Percentiles rank a stretch among this genome's conserved stretches.
These are phyloP conservation scores for Chlorops oryzae DNA, from an alignment of 1,140 invertebrate species.

Conservation along the genomic window DNA sequence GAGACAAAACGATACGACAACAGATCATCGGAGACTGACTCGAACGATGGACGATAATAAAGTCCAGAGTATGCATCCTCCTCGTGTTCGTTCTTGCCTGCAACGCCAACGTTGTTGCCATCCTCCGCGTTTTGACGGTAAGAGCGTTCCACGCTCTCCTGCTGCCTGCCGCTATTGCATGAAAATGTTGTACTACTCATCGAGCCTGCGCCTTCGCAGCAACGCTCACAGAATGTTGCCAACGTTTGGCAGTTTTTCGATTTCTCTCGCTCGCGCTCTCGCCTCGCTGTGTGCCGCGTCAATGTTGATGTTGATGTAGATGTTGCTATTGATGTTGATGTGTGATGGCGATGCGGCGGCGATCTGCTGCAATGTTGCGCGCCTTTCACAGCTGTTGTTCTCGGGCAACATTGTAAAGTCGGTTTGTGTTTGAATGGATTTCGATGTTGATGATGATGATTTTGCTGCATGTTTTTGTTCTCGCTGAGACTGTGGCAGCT, in stretches of 20 bases:
- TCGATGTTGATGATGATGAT: conserved; percentile 17
- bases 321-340: not conserved
- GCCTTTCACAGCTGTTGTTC: too few relatives aligned
- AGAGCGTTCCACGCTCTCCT: not conserved
- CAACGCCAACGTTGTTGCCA: too few relatives aligned
- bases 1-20: conserved; percentile 47
- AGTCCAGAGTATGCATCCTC: conserved; percentile 6
- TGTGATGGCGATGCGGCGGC: too few relatives aligned
- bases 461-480: conserved; percentile 17
- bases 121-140: not conserved
- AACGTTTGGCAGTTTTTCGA: too few relatives aligned
- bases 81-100: too few relatives aligned
- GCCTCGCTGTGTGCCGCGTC: too few relatives aligned
- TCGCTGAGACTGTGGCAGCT: not conserved
- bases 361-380: too few relatives aligned
- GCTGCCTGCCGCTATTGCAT: conserved; percentile 7
- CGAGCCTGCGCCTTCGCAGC: conserved; percentile 26
- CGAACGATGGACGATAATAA: conserved; percentile 21
- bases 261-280: too few relatives aligned
- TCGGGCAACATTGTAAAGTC: too few relatives aligned
- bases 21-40: conserved; percentile 44
- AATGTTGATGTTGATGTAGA: not conserved
- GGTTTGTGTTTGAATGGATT: too few relatives aligned
- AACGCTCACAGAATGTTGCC: conserved; percentile 38
- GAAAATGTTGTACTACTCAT: conserved; percentile 21